Conservation (phyloP, 2,113 vertebrate species). For the Eidolon helvum region DNA sequence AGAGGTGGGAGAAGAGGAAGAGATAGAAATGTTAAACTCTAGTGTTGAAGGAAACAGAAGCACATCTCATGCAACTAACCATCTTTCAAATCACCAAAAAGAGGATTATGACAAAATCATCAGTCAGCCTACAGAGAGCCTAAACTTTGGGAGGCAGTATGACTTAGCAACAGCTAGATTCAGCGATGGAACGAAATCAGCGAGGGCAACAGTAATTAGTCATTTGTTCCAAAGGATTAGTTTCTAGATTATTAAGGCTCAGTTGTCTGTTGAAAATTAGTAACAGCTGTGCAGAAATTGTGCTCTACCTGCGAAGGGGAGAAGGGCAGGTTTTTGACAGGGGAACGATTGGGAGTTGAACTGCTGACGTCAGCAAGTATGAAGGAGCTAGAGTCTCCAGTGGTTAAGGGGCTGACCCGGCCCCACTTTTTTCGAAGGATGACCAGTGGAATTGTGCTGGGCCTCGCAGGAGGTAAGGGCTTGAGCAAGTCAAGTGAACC, state of each 20-base stretch:
- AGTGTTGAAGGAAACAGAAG: conserved; percentile 66
- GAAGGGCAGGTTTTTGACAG: conserved; percentile 93
- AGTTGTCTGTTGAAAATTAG: conserved; percentile 86
- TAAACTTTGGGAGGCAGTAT: conserved; percentile 42
- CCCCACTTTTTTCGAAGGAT: conserved; percentile 85
- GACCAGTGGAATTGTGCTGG: conserved; percentile 82
- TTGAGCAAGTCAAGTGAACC: conserved; percentile 79
- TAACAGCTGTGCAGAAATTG: conserved; percentile 85
- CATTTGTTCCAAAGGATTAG: conserved; percentile 89
- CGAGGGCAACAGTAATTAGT: conserved; percentile 83
- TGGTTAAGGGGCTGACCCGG: conserved; percentile 81
- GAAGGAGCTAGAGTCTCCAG: conserved; percentile 82
- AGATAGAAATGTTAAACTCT: conserved; percentile 71
- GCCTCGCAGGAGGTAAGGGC: conserved; percentile 82
- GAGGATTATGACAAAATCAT: conserved; percentile 66
- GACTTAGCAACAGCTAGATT: conserved; percentile 74
- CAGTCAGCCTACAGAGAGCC: conserved; percentile 72
- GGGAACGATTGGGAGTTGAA: conserved; percentile 88
- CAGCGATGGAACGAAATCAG: conserved; percentile 81
- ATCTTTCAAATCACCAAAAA: conserved; percentile 56
- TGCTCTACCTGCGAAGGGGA: conserved; percentile 95
- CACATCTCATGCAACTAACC: conserved; percentile 70
- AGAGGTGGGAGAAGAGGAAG: conserved; percentile 36
- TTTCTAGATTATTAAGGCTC: conserved; percentile 87
- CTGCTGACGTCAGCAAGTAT: conserved; percentile 86